These are phyloP conservation scores for Epizoanthus illoricatus DNA, from an alignment of 92 coral and sea anemone genomes.

Conservation along the genomic window DNA sequence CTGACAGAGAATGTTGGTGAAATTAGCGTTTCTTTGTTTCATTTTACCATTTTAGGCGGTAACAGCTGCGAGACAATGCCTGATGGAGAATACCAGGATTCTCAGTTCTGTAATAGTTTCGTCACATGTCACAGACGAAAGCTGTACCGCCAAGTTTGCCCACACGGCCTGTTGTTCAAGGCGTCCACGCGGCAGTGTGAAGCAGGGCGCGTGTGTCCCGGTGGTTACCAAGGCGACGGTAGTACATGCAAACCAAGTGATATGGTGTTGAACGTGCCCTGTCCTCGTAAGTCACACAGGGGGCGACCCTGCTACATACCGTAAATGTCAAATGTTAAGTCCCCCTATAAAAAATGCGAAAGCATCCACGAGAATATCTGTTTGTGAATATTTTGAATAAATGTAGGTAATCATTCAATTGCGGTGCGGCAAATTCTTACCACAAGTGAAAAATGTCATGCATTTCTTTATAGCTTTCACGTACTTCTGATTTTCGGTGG, in stretches of 20 bases:
- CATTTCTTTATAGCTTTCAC: no score
- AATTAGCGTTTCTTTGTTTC: no score
- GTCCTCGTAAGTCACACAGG: slow-evolving; percentile 12
- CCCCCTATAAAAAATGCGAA: no score
- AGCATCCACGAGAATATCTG: no score
- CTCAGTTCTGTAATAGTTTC: slow-evolving; percentile 25
- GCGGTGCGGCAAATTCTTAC: no score
- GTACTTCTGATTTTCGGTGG: no score
- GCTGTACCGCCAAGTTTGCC: slow-evolving; percentile 26
- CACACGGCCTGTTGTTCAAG: background rate
- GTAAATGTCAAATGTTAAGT: no score
- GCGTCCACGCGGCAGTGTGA: slow-evolving; percentile 29
- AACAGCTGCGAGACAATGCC: slow-evolving; percentile 13
- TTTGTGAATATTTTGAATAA: no score
- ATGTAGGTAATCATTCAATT: no score
- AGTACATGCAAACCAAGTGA: background rate
- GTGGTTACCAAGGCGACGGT: slow-evolving; percentile 7
- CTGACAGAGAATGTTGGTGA: no score
- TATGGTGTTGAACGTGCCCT: slow-evolving; percentile 20
- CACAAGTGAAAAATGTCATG: no score
- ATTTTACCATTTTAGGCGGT: background rate
- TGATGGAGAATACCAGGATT: slow-evolving; percentile 29
- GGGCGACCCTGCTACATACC: no score
- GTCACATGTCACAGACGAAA: slow-evolving; percentile 8
- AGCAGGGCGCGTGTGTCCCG: background rate